These are phyloP conservation scores for Exocentrus adspersus DNA, from an alignment of 2,888 invertebrate species.

Conservation along the genomic window DNA sequence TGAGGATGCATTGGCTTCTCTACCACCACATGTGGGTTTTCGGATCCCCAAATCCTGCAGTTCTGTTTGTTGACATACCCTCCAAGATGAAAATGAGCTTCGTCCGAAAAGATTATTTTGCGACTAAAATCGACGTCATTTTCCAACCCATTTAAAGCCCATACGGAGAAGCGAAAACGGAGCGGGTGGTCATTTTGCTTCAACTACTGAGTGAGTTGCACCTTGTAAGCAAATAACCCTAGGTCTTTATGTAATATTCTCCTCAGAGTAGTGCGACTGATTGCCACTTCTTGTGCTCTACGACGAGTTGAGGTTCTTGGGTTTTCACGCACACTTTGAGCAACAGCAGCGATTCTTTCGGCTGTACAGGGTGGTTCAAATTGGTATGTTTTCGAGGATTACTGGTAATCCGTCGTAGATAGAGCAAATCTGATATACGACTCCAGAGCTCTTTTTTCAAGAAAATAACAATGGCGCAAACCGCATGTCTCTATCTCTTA, in stretches of 20 bases:
- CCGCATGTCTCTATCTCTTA: too few relatives aligned
- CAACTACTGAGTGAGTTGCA: background rate
- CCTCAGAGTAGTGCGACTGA: slow-evolving; percentile 37
- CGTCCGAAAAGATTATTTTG: background rate
- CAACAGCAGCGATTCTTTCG: slow-evolving; percentile 38
- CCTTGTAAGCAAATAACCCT: slow-evolving; percentile 3
- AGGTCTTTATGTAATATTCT: slow-evolving; percentile 40
- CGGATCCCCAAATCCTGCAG: background rate
- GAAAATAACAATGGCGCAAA: too few relatives aligned
- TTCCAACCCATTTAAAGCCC: slow-evolving; percentile 21
- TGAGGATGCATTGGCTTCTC: slow-evolving; percentile 2
- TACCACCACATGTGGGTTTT: background rate
- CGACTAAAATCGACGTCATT: slow-evolving; percentile 6
- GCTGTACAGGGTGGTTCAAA: too few relatives aligned
- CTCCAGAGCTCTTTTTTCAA: too few relatives aligned
- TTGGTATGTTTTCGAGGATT: too few relatives aligned
- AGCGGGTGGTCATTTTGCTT: background rate
- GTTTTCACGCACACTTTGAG: slow-evolving; percentile 38
- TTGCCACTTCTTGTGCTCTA: slow-evolving; percentile 36
- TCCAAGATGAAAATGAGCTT: slow-evolving; percentile 1
- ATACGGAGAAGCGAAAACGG: background rate
- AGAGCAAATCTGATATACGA: too few relatives aligned
- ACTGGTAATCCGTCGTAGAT: too few relatives aligned
- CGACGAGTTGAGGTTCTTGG: slow-evolving; percentile 37
- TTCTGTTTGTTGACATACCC: background rate